These are phyloP conservation scores for Xenotilapia leptura DNA, from an alignment of 2,113 vertebrate species.

Conservation along the genomic window DNA sequence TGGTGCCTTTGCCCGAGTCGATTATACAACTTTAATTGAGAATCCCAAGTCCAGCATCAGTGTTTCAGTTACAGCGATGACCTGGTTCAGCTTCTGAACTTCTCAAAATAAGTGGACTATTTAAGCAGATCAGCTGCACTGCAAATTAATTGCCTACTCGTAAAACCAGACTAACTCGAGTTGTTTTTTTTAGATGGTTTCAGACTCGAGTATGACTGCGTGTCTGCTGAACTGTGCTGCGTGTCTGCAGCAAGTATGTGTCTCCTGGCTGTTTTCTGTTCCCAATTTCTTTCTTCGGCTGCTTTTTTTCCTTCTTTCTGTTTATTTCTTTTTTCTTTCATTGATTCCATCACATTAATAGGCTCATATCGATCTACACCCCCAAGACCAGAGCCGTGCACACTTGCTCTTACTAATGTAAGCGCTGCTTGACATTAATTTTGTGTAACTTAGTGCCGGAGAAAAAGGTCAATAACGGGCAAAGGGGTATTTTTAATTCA, in stretches of 20 bases:
- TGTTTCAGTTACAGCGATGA: not conserved
- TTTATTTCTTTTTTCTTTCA: not conserved
- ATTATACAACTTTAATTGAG: not conserved
- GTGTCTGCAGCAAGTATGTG: not conserved
- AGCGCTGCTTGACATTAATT: slow-evolving; percentile 2
- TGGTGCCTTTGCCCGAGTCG: not conserved
- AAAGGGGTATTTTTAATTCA: not conserved
- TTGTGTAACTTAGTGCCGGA: not conserved
- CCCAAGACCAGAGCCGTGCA: not conserved
- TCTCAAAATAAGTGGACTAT: not conserved
- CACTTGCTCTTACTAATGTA: slow-evolving; percentile 18
- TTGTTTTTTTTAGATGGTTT: not conserved
- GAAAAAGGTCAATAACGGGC: not conserved
- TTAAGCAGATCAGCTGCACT: not conserved
- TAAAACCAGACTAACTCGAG: not conserved
- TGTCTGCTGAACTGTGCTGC: not conserved
- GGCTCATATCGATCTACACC: slow-evolving; percentile 7
- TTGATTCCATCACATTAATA: not conserved
- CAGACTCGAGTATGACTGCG: not conserved
- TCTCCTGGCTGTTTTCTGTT: not conserved
- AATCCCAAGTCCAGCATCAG: not conserved
- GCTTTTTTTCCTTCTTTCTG: not conserved
- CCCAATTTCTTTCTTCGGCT: not conserved
- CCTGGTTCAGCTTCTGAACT: not conserved
- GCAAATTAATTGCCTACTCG: not conserved